Conservation (phyloP, 2,888 invertebrate genomes). For the Cepaea hortensis region DNA sequence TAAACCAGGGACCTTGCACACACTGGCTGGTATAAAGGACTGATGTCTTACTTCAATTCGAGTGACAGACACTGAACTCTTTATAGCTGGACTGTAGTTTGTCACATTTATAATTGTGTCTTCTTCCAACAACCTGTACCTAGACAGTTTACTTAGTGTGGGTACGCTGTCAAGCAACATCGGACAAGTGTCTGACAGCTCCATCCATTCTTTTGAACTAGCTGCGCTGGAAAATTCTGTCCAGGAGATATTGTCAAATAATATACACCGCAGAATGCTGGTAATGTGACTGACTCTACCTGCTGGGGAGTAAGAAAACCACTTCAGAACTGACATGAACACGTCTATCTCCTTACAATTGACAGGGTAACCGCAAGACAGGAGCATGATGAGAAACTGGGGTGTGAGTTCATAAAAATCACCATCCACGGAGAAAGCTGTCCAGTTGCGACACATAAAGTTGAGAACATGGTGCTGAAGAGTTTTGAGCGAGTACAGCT, state of each 20-base stretch:
- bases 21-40: neutral
- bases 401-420: slow-evolving; percentile 82
- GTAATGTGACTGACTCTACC: slow-evolving; percentile 76
- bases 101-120: slow-evolving; percentile 41
- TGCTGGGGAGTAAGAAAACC: slow-evolving; percentile 78
- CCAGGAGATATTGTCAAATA: slow-evolving; percentile 75
- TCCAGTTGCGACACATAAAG: slow-evolving; percentile 82
- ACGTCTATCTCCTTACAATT: slow-evolving; percentile 82
- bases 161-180: slow-evolving; percentile 27
- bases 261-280: slow-evolving; percentile 78
- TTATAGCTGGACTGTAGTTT: slow-evolving; percentile 16
- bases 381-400: slow-evolving; percentile 81
- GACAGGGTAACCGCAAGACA: slow-evolving; percentile 83
- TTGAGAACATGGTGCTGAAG: slow-evolving; percentile 81
- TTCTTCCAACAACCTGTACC: neutral
- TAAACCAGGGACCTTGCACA: slow-evolving; percentile 61
- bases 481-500: slow-evolving; percentile 82
- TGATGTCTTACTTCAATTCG: slow-evolving; percentile 29
- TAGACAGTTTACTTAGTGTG: slow-evolving; percentile 8
- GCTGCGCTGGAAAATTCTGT: slow-evolving; percentile 25
- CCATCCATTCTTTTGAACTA: slow-evolving; percentile 34
- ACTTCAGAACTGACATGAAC: slow-evolving; percentile 80
- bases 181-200: slow-evolving; percentile 34
- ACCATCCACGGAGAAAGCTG: slow-evolving; percentile 80
- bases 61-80: slow-evolving; percentile 33